Conservation (phyloP, 2,797 vertebrate genomes). For the Meriones psammophilus region DNA sequence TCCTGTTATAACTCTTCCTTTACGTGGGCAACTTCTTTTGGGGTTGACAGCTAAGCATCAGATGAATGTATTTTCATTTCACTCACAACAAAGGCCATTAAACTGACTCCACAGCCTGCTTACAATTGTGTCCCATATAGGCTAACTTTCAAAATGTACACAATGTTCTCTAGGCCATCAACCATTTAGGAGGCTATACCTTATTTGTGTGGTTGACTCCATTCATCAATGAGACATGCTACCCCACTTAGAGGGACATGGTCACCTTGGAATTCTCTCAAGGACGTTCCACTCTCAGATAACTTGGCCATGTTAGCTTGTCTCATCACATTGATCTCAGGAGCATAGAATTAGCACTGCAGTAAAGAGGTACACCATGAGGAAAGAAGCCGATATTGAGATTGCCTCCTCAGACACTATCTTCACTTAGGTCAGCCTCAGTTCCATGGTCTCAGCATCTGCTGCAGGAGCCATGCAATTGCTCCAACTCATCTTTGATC, state of each 20-base stretch:
- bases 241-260: neutral
- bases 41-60: no score
- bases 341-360: no score
- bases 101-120: neutral
- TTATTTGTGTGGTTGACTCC: neutral
- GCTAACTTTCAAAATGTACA: neutral
- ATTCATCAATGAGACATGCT: neutral
- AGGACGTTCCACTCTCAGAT: neutral
- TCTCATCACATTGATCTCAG: neutral
- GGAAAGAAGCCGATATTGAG: neutral
- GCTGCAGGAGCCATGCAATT: neutral
- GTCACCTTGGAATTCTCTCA: neutral
- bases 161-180: neutral
- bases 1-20: neutral
- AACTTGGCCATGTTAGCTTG: neutral
- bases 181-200: no score
- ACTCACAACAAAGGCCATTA: neutral
- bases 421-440: neutral
- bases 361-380: neutral
- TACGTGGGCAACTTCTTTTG: neutral
- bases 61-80: no score
- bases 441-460: neutral
- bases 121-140: no score
- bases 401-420: neutral
- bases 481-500: neutral